A percentile compares a stretch with the other conserved stretches of the same genome.
These are phyloP conservation scores for Drosophila atroscutellata DNA, from an alignment of 2,888 invertebrate species.

Conservation along the genomic window DNA sequence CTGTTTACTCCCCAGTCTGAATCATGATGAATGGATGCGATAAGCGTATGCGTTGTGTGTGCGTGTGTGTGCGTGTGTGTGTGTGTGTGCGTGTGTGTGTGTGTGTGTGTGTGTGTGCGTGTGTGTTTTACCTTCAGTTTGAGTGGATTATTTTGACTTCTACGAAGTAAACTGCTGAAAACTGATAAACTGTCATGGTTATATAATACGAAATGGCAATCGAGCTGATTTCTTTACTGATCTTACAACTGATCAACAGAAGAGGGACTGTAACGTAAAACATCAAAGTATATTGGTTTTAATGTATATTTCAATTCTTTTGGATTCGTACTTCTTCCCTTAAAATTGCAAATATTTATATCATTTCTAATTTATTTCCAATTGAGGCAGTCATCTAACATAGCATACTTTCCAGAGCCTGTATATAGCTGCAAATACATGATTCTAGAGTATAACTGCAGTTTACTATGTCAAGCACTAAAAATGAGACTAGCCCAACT, in stretches of 20 bases:
- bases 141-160: constrained; percentile 21
- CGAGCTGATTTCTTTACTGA: not conserved
- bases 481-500: not conserved
- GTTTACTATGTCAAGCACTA: constrained; percentile 28
- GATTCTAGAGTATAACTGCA: constrained; percentile 1
- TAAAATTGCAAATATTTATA: not conserved
- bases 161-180: constrained; percentile 18
- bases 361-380: not conserved
- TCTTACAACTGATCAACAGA: not conserved
- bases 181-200: constrained; percentile 16
- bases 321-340: not conserved
- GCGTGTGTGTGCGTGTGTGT: not conserved
- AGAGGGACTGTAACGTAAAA: not conserved
- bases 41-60: constrained; percentile 15
- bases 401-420: constrained; percentile 7
- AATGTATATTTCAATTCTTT: not conserved
- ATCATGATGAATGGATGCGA: constrained; percentile 42
- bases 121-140: constrained; percentile 21
- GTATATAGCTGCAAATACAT: not conserved
- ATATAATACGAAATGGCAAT: constrained; percentile 1
- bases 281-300: not conserved
- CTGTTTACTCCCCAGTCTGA: constrained; percentile 23
- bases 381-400: not conserved
- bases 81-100: not conserved
- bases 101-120: not conserved